A percentile compares a stretch with the other conserved stretches of the same genome.
Evolutionary conservation across 2,113 vertebrate species (phyloP).

Genomic region (Phrynosoma blainvillii): DNA sequence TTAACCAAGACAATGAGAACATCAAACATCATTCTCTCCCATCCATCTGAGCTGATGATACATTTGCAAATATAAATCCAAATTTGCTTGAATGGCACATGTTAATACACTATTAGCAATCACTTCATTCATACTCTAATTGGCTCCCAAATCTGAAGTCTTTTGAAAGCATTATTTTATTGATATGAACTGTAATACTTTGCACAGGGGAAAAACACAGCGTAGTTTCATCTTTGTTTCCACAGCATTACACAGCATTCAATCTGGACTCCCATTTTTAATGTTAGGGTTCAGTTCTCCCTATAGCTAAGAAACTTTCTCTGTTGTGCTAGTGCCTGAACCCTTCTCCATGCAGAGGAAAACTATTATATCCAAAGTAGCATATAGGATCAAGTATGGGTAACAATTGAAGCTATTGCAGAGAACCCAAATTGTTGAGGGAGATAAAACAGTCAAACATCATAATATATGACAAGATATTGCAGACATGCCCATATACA

Average conservation of each 20-base stretch:
- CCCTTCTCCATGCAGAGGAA: not conserved
- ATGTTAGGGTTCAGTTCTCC: not conserved
- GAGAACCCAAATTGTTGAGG: not conserved
- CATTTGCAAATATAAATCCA: slow-evolving; percentile 9
- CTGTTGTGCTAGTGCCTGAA: not conserved
- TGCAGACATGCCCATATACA: no score
- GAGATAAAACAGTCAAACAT: no score
- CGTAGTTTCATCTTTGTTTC: not conserved
- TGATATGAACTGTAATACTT: not conserved
- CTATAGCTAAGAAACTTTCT: not conserved
- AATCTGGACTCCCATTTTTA: not conserved
- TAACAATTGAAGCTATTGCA: not conserved
- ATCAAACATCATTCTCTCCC: slow-evolving; percentile 1
- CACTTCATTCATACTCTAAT: not conserved
- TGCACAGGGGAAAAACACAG: not conserved
- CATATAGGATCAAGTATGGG: no score
- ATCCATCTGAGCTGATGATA: slow-evolving; percentile 23
- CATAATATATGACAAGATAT: no score
- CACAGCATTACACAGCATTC: not conserved
- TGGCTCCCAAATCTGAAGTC: not conserved
- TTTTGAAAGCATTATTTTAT: slow-evolving; percentile 9
- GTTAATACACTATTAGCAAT: slow-evolving; percentile 34
- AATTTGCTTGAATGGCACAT: slow-evolving; percentile 10
- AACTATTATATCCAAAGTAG: no score
- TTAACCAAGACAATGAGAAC: slow-evolving; percentile 25